phyloP scores from a whole-genome alignment of 2,797 vertebrate species.

The Sparus aurata region DNA sequence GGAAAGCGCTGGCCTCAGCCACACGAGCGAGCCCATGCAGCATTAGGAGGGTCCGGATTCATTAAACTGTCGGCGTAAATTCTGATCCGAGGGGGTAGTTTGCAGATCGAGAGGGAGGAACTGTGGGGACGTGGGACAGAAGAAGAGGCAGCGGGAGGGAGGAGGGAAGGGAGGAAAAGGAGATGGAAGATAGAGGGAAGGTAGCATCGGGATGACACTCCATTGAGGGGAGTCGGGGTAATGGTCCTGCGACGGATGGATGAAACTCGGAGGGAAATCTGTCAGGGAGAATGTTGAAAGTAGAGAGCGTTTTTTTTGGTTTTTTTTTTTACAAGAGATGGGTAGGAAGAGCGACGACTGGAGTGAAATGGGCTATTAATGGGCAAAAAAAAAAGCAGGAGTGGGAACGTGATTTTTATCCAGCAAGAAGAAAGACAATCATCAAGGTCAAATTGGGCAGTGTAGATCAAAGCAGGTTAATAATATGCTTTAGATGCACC shows the following conservation, averaged over 20 bases:
- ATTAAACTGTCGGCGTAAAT: slow-evolving; percentile 86
- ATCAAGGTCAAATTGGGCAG: slow-evolving; percentile 49
- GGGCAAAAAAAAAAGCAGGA: slow-evolving; percentile 28
- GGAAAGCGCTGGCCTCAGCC: slow-evolving; percentile 70
- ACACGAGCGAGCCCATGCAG: slow-evolving; percentile 65
- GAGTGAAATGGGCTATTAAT: slow-evolving; percentile 49
- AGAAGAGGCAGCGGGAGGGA: slow-evolving; percentile 27
- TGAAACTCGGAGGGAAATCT: slow-evolving; percentile 60
- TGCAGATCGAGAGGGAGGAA: slow-evolving; percentile 53
- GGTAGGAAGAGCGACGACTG: slow-evolving; percentile 27
- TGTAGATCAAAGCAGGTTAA: slow-evolving; percentile 26
- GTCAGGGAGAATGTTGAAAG: slow-evolving; percentile 68
- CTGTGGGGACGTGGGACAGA: slow-evolving; percentile 8
- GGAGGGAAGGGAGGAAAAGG: slow-evolving; percentile 30
- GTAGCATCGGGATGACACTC: slow-evolving; percentile 53
- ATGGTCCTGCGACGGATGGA: slow-evolving; percentile 57
- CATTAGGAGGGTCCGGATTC: slow-evolving; percentile 81
- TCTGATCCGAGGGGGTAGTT: slow-evolving; percentile 73
- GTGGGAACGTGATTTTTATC: slow-evolving; percentile 39
- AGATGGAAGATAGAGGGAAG: slow-evolving; percentile 53
- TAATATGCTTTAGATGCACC: slow-evolving; percentile 18
- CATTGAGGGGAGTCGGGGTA: slow-evolving; percentile 64
- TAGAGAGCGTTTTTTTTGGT: slow-evolving; percentile 31
- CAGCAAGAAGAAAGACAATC: slow-evolving; percentile 33
- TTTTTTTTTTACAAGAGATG: slow-evolving; percentile 28